Base-by-base conservation (phyloP, 2,888 invertebrate genomes). In the Lithophane leautieri region DNA sequence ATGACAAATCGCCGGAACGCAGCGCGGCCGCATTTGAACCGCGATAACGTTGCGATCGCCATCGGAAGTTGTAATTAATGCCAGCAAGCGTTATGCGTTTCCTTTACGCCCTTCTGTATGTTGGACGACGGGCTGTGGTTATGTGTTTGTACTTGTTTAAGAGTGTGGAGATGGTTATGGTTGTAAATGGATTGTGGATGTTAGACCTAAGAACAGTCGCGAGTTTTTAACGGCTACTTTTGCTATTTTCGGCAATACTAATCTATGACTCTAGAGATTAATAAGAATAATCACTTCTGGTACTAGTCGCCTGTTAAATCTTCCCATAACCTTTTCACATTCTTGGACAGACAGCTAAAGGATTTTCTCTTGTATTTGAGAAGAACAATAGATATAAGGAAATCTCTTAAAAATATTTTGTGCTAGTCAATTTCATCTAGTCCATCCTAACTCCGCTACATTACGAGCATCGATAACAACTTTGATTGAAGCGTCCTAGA, bases 21-120 rank as follows among this genome's bases (percentile, higher is more conserved):
- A 84, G 73, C 78, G 78, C 81, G 82, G 86, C 78, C 74, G 83
- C 81, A 81, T 80, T 79, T 89, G 80, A 88, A 81, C 85, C 80
- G 87, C 89, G 92, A 93, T 93, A 93, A 89, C 90, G 87, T 84
- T 85, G 60, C 86, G 89, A 91, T 91, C 86, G 89, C 90, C 88
- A 89, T 82, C 90, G 93, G 92, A 94, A 92, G 91, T 92, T 88
- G 91, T 93, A 94, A 94, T 94, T 93, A 94, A 93, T 93, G 93
- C 90, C 86, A 86, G 88, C 89, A 89, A 92, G 88, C 92, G 91
- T 92, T 92, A 93, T 92, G 92, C 90, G 90, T 90, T 92, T 91
- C 91, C 92, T 91, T 93, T 90, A 91, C 63, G 71, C 76, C 78
- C 63, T 82, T 82, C 73, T 82, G 66, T 73, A n/a, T 72, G 67